A percentile compares a stretch with the other conserved stretches of the same genome.
Evolutionary conservation across 1,140 invertebrate species (phyloP).

Genomic region (Musca vetustissima): DNA sequence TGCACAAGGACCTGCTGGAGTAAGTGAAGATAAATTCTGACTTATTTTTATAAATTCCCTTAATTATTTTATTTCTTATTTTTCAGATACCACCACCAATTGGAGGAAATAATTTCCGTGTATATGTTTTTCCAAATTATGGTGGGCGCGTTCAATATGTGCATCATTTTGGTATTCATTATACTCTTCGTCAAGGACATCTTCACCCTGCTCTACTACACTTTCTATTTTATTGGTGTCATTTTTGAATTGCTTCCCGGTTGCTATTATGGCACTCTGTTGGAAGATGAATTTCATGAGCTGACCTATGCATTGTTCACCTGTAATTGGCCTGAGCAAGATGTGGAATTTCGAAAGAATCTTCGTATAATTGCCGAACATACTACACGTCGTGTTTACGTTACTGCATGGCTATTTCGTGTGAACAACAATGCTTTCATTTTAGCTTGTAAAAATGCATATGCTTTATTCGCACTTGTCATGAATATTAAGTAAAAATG

Average conservation of each 20-base stretch:
- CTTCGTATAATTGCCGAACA: slow-evolving; percentile 12
- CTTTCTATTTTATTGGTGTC: background rate
- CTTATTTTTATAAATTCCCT: background rate
- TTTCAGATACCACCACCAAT: slow-evolving; percentile 32
- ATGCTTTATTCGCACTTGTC: slow-evolving; percentile 13
- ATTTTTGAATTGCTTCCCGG: slow-evolving; percentile 14
- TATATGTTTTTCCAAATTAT: slow-evolving; percentile 28
- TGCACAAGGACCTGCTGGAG: slow-evolving; percentile 20
- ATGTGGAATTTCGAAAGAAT: slow-evolving; percentile 9
- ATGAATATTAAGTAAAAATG: slow-evolving; percentile 16
- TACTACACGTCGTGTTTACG: background rate
- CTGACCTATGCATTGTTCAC: slow-evolving; percentile 15
- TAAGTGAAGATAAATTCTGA: background rate
- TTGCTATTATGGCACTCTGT: slow-evolving; percentile 18
- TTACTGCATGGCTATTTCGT: slow-evolving; percentile 13
- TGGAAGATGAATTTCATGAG: slow-evolving; percentile 21
- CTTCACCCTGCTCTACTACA: slow-evolving; percentile 15
- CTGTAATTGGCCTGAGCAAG: slow-evolving; percentile 26
- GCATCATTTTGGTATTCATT: slow-evolving; percentile 6
- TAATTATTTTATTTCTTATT: background rate
- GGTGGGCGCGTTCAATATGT: slow-evolving; percentile 5
- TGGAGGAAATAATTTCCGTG: slow-evolving; percentile 28
- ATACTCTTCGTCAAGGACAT: slow-evolving; percentile 13
- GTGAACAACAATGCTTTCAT: slow-evolving; percentile 16
- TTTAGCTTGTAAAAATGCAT: slow-evolving; percentile 13